These are phyloP conservation scores for Cataglyphis altisquamis DNA, from an alignment of 2,888 invertebrate species.

Conservation along the genomic window DNA sequence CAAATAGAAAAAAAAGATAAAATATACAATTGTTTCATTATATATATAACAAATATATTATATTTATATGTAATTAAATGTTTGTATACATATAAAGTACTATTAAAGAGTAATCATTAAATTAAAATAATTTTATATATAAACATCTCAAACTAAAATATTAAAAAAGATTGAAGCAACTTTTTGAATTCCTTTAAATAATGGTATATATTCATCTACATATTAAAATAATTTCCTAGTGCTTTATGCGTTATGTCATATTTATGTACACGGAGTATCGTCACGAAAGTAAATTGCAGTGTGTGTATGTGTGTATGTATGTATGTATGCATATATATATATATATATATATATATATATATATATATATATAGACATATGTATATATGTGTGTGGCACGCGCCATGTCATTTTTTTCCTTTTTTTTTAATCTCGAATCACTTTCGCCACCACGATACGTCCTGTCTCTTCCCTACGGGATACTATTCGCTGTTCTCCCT, in stretches of 20 bases:
- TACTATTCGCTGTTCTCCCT: not conserved
- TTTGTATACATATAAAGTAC: not conserved
- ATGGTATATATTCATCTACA: not conserved
- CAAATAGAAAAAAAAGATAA: not conserved
- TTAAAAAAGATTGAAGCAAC: no score
- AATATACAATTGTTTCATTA: not conserved
- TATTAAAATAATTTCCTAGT: not conserved
- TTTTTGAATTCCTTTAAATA: not conserved
- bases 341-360: no score
- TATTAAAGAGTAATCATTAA: not conserved
- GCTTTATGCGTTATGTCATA: not conserved
- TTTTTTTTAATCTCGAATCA: conserved; percentile 10
- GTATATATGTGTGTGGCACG: not conserved
- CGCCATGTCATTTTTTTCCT: conserved; percentile 18
- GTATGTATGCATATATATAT: no score
- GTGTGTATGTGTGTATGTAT: no score
- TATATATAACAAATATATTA: not conserved
- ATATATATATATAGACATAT: no score
- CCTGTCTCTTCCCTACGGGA: not conserved
- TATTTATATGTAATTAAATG: no score
- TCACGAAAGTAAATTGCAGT: not conserved
- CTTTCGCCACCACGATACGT: conserved; percentile 6
- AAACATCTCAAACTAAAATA: not conserved
- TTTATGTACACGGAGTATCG: not conserved
- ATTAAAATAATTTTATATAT: not conserved